These are phyloP conservation scores for Labeo rohita DNA, from an alignment of 2,113 vertebrate genomes.

Conservation along the genomic window DNA sequence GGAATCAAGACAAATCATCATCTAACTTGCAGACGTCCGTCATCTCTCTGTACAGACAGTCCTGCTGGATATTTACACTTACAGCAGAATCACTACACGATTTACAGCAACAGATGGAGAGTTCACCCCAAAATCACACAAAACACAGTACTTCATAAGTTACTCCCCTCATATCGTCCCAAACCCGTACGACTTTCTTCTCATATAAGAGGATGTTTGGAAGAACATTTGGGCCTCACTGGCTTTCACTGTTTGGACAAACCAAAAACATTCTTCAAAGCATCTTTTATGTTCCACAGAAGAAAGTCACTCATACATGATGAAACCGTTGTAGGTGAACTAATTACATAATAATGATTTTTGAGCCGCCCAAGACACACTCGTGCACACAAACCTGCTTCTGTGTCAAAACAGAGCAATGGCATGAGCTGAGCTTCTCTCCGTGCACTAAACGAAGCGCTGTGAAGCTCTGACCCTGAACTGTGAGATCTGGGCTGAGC, in stretches of 20 bases:
- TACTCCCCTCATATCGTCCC: no score
- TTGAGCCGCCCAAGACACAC: neutral
- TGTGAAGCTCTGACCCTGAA: constrained; percentile 9
- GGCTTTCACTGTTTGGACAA: neutral
- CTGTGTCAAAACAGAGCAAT: neutral
- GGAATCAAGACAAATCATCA: neutral
- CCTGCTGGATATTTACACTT: neutral
- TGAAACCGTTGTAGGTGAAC: neutral
- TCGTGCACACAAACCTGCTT: neutral
- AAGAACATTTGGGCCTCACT: neutral
- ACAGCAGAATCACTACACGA: neutral
- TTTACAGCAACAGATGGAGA: neutral
- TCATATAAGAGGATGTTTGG: neutral
- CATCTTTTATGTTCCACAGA: neutral
- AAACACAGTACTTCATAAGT: neutral
- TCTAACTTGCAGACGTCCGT: neutral
- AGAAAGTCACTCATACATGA: neutral
- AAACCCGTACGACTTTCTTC: neutral
- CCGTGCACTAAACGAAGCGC: neutral
- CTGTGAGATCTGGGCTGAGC: constrained; percentile 12
- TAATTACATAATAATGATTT: neutral
- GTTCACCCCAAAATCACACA: neutral
- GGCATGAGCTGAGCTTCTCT: neutral
- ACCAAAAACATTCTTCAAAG: neutral
- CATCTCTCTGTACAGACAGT: neutral